Percentiles rank a stretch among this genome's conserved stretches.
Conservation (phyloP, 2,888 invertebrate species). For the Heliothis peltigera region DNA sequence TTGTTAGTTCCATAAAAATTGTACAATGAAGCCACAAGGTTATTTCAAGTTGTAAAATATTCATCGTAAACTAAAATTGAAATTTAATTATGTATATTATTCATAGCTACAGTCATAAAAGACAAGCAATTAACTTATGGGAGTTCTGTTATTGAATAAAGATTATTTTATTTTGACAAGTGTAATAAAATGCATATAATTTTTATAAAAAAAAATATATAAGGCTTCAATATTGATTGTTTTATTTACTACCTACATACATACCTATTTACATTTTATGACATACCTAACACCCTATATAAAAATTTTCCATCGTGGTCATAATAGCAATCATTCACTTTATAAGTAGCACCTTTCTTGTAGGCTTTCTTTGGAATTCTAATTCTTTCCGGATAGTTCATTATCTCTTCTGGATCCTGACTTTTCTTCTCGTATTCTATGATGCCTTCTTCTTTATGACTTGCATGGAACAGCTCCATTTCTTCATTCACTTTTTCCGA, state of each 20-base stretch:
- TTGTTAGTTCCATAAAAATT: constrained; percentile 78
- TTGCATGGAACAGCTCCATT: constrained; percentile 67
- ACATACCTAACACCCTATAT: constrained; percentile 94
- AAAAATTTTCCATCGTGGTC: constrained; percentile 94
- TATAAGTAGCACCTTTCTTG: constrained; percentile 92
- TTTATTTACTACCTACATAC: constrained; percentile 72
- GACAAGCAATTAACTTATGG: constrained; percentile 66
- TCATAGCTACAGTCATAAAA: constrained; percentile 62
- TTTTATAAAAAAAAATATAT: constrained; percentile 85
- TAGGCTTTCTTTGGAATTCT: constrained; percentile 92
- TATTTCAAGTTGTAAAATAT: constrained; percentile 70
- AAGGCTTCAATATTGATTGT: constrained; percentile 78
- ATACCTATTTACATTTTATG: constrained; percentile 49
- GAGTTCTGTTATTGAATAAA: constrained; percentile 63
- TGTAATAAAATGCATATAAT: constrained; percentile 86
- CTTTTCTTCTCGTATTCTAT: constrained; percentile 68
- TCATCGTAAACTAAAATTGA: constrained; percentile 64
- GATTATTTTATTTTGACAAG: constrained; percentile 80
- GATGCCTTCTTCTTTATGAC: constrained; percentile 61
- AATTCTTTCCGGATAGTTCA: constrained; percentile 91
- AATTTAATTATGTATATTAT: constrained; percentile 48
- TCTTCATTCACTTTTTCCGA: constrained; percentile 65
- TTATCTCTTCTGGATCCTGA: constrained; percentile 64
- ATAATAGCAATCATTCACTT: constrained; percentile 94
- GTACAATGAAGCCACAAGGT: constrained; percentile 69